Evolutionary conservation across 2,888 invertebrate genomes (phyloP), one percentile per base, ranked within the genome.

Genomic region (Odontocolon sp.): DNA sequence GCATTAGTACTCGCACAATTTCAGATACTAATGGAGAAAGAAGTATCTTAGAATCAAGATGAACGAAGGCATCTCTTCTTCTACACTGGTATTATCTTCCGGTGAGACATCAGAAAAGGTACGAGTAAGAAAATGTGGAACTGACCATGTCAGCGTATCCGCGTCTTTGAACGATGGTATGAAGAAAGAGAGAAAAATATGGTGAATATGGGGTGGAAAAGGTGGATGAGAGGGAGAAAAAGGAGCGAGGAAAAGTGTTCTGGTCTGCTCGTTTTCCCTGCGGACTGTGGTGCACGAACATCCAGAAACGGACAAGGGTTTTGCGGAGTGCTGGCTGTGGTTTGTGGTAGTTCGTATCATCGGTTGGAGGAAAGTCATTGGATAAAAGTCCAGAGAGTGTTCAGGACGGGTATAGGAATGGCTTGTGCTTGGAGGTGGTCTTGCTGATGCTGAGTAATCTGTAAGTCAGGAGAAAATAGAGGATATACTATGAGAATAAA

Each of bases 111-210:
- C 31, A 50, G 18, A 6, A 36, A 33, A 11, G 28, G 18, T 59
- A 68, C 63, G 64, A 66, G 70, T 36, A 57, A 57, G 56, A 63
- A 71, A 70, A 64, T 66, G 21, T 76, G 69, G 66, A 76, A 70
- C 69, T 70, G 72, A 74, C 81, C 74, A 67, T 79, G 82, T 83
- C 82, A 83, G 81, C 80, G 79, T 74, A 79, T 80, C 80, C 75
- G 40, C 74, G 52, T 77, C 69, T 79, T 75, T 69, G 72, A 78
- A 76, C 70, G 71, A 80, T 77, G 79, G 68, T 26, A 56, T 40
- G 38, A 28, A 36, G 38, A 8, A n/a, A 23, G 40, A 40, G 21
- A 61, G 45, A 36, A 42, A 57, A 31, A n/a, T 1, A 40, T 23
- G 42, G 56, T n/a, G n/a, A n/a, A n/a, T n/a, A n/a, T n/a, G n/a